Conservation (phyloP, 2,797 vertebrate species). For the Pangasius djambal region DNA sequence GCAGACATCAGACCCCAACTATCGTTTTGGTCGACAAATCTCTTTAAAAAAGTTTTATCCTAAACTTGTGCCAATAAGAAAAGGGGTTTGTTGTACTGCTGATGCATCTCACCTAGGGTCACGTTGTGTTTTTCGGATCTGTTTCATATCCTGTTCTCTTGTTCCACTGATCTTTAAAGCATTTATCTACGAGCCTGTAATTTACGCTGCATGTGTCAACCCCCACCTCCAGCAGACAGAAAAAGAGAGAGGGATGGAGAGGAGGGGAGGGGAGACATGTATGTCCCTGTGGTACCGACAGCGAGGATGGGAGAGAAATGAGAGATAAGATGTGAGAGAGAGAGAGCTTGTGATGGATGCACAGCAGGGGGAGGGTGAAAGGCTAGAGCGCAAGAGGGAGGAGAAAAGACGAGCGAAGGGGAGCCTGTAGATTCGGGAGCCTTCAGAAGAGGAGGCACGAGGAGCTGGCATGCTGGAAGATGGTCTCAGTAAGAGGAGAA, state of each 20-base stretch:
- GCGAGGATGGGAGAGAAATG: constrained; percentile 59
- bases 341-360: constrained; percentile 57
- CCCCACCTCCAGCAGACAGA: background rate
- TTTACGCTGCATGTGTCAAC: constrained; percentile 44
- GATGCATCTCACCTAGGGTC: background rate
- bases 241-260: constrained; percentile 18
- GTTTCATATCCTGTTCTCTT: background rate
- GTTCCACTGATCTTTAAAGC: background rate
- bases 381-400: constrained; percentile 51
- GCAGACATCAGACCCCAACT: too few species aligned
- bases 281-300: constrained; percentile 45
- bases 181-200: constrained; percentile 45
- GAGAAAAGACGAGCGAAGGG: constrained; percentile 67
- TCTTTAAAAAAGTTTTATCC: too few species aligned
- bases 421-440: constrained; percentile 79
- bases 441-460: constrained; percentile 70
- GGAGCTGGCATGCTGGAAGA: constrained; percentile 77
- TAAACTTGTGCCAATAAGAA: background rate
- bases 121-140: background rate
- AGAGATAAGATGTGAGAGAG: constrained; percentile 28
- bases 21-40: background rate
- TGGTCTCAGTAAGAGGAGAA: constrained; percentile 88
- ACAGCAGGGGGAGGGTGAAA: constrained; percentile 64
- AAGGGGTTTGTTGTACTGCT: background rate
- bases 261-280: constrained; percentile 22